Evolutionary conservation across 2,113 vertebrate species (phyloP), one percentile per base, ranked within the genome.

Genomic region (Muscicapa adusta): DNA sequence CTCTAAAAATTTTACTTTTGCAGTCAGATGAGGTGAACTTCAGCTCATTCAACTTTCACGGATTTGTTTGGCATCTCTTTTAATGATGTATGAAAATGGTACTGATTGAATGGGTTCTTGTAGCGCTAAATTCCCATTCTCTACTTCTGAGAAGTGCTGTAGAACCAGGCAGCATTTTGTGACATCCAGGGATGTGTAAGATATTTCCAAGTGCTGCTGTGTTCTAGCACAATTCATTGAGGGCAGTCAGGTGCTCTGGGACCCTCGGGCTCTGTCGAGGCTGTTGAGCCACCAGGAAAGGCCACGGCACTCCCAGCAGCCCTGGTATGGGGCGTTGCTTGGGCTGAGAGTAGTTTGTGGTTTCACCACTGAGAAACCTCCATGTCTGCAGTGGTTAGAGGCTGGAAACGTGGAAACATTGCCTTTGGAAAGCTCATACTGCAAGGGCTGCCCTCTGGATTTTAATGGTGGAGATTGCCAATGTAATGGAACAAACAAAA

Each of bases 201-300:
- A 6, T 22, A 34, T 29, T 77, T 66, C 42, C 14, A 11, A 33
- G 74, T 50, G 42, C 65, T 4, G 4, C 63, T 51, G 70, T 54
- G 65, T 54, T 77, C 3, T 34, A 29, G 65, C 38, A 9, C 33
- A 29, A 2, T 40, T 54, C 26, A 29, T 53, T 5, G 71, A 72
- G 13, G 50, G 5, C 6, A 31, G 1, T 6, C 0, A 0, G 40
- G 61, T 47, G 29, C 81, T 23, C 2, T 10, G 67, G 28, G 40
- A 17, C 31, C 24, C 48, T 47, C 2, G 12, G 25, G 53, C 31
- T 31, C 18, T 47, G 1, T 3, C 2, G 17, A 18, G 58, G 71
- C 51, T 79, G 2, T 2, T 19, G 53, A 74, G 43, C 45, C 53
- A 5, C 0, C 0, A 22, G 65, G 42, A 48, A 12, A 29, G 36